Percentiles rank a stretch among this genome's conserved stretches.
Evolutionary conservation across 2,113 vertebrate species (phyloP).

Genomic region (Dasyprocta punctata): DNA sequence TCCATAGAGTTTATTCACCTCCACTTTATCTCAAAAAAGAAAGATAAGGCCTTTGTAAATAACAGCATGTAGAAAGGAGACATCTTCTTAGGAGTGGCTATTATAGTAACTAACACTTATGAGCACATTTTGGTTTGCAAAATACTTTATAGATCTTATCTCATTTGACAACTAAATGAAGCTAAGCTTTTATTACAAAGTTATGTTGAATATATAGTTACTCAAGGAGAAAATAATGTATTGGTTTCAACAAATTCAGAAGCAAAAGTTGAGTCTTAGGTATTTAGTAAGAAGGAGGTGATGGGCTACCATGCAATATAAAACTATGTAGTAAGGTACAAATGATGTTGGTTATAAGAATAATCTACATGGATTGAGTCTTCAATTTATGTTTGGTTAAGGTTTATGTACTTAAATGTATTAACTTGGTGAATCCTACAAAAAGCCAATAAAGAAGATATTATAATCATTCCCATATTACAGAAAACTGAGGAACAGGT

Average conservation of each 20-base stretch:
- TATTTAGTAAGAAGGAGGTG: not conserved
- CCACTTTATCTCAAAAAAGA: constrained; percentile 38
- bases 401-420: not conserved
- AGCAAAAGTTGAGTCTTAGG: not conserved
- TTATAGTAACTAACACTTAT: not conserved
- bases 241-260: constrained; percentile 40
- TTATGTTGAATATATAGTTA: not conserved
- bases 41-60: constrained; percentile 52
- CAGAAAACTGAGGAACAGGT: not conserved
- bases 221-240: not conserved
- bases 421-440: not conserved
- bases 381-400: not conserved
- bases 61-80: constrained; percentile 37
- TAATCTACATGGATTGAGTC: not conserved
- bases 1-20: constrained; percentile 39
- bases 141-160: not conserved
- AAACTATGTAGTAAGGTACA: not conserved
- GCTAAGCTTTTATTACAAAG: constrained; percentile 32
- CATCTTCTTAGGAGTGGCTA: not conserved
- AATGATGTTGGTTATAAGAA: not conserved
- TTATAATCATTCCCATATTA: not conserved
- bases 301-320: not conserved
- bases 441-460: not conserved
- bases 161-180: constrained; percentile 41
- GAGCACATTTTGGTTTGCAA: too few species aligned